Conservation (phyloP, 37 sponge, comb jelly and placozoan species). For the Spongia lamella region DNA sequence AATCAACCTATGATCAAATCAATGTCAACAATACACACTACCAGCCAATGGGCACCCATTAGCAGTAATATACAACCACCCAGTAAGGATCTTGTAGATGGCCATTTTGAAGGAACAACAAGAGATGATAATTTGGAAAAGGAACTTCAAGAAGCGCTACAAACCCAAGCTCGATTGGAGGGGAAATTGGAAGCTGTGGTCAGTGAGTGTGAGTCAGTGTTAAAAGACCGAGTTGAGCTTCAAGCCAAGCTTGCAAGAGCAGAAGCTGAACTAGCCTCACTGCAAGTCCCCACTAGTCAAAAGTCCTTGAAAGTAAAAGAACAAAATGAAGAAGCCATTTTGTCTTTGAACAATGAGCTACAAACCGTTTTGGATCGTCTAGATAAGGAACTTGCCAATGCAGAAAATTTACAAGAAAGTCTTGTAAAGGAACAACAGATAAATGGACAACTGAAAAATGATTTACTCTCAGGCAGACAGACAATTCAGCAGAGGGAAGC, state of each 20-base stretch:
- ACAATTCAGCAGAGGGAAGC: conserved; percentile 10
- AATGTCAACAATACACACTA: no score
- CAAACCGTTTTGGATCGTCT: no score
- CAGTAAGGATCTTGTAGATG: no score
- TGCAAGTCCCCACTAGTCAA: not conserved
- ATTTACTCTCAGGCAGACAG: not conserved
- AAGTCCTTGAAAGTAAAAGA: conserved; percentile 9
- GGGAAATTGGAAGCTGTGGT: conserved; percentile 67
- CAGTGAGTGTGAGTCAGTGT: conserved; percentile 46
- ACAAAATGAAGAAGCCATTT: no score
- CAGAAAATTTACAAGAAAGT: no score
- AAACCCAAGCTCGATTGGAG: conserved; percentile 44
- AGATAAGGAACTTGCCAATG: no score
- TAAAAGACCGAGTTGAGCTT: conserved; percentile 54
- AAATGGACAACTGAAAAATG: conserved; percentile 7
- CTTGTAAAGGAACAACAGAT: conserved; percentile 16
- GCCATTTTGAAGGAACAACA: no score
- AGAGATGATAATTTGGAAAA: conserved; percentile 3
- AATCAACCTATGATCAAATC: no score
- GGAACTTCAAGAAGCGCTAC: conserved; percentile 23
- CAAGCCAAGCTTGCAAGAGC: conserved; percentile 44
- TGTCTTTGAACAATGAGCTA: no score
- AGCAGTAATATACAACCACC: no score
- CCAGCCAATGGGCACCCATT: no score
- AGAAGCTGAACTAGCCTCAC: conserved; percentile 35